Evolutionary conservation across 1,140 invertebrate species (phyloP).

Genomic region (Cataglyphis hispanica): DNA sequence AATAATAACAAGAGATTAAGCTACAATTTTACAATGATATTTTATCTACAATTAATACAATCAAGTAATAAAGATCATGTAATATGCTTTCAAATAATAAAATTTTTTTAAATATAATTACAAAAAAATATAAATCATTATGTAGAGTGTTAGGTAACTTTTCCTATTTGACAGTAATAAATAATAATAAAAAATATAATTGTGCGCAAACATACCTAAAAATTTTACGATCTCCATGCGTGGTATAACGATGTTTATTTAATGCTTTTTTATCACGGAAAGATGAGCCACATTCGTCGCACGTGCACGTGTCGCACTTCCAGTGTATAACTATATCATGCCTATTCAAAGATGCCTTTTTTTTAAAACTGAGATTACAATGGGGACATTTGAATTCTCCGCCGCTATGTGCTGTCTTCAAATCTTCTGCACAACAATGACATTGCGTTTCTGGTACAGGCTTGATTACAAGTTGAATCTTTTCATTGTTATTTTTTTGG

Average conservation of each 20-base stretch:
- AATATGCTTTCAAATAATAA: too few species aligned
- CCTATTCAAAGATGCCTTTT: slow-evolving; percentile 85
- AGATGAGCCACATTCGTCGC: slow-evolving; percentile 85
- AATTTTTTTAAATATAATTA: too few species aligned
- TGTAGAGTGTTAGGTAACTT: slow-evolving; percentile 40
- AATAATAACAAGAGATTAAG: slow-evolving; percentile 22
- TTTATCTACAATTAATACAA: slow-evolving; percentile 13
- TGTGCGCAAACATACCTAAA: slow-evolving; percentile 73
- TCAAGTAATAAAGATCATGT: too few species aligned
- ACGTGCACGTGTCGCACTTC: slow-evolving; percentile 84
- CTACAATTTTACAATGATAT: slow-evolving; percentile 41
- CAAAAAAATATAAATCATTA: too few species aligned
- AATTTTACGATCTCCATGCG: slow-evolving; percentile 80
- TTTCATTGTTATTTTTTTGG: slow-evolving; percentile 79
- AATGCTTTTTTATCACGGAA: slow-evolving; percentile 86
- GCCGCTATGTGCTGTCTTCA: slow-evolving; percentile 85
- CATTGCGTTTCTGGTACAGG: slow-evolving; percentile 84
- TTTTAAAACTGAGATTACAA: slow-evolving; percentile 86
- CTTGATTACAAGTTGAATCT: slow-evolving; percentile 75
- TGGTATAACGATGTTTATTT: slow-evolving; percentile 87
- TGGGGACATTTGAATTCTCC: slow-evolving; percentile 85
- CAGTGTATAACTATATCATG: slow-evolving; percentile 86
- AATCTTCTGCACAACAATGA: slow-evolving; percentile 87
- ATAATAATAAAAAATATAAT: not conserved
- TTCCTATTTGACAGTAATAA: slow-evolving; percentile 15